Evolutionary conservation across 1,140 invertebrate genomes (phyloP).

Genomic region (Nasonia giraulti): DNA sequence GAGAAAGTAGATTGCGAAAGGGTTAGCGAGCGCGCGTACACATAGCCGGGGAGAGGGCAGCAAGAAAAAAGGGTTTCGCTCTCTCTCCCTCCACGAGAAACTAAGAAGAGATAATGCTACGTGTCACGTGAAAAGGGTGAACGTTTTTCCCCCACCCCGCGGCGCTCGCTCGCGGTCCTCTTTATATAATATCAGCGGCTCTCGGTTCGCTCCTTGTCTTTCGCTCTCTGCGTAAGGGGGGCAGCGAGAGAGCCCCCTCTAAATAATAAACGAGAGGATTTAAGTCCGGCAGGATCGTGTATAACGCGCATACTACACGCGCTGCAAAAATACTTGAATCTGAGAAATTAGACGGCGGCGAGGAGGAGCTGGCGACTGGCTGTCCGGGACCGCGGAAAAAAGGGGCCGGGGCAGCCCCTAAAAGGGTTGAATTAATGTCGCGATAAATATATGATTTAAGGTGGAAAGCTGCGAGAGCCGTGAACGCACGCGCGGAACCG

Average conservation of each 20-base stretch:
- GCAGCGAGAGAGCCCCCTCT: conserved; percentile 57
- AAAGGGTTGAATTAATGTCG: conserved; percentile 76
- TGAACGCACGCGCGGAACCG: neutral
- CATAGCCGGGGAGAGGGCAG: conserved; percentile 12
- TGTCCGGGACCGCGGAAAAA: conserved; percentile 61
- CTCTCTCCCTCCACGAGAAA: conserved; percentile 50
- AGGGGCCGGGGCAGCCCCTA: conserved; percentile 63
- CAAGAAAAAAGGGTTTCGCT: conserved; percentile 26
- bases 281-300: conserved; percentile 59
- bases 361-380: conserved; percentile 53
- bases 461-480: conserved; percentile 68
- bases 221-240: conserved; percentile 8
- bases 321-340: conserved; percentile 74
- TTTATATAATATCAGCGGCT: conserved; percentile 48
- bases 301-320: conserved; percentile 58
- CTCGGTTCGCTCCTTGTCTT: conserved; percentile 35
- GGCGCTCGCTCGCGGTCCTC: conserved; percentile 15
- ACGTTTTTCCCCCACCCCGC: conserved; percentile 48
- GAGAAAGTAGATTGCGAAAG: conserved; percentile 30
- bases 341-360: conserved; percentile 70
- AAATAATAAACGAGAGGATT: conserved; percentile 76
- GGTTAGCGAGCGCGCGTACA: conserved; percentile 36
- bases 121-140: conserved; percentile 67
- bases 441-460: conserved; percentile 77
- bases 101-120: conserved; percentile 68